Evolutionary conservation across 2,113 vertebrate species (phyloP), one percentile per base, ranked within the genome.

Genomic region (Mesitornis unicolor): DNA sequence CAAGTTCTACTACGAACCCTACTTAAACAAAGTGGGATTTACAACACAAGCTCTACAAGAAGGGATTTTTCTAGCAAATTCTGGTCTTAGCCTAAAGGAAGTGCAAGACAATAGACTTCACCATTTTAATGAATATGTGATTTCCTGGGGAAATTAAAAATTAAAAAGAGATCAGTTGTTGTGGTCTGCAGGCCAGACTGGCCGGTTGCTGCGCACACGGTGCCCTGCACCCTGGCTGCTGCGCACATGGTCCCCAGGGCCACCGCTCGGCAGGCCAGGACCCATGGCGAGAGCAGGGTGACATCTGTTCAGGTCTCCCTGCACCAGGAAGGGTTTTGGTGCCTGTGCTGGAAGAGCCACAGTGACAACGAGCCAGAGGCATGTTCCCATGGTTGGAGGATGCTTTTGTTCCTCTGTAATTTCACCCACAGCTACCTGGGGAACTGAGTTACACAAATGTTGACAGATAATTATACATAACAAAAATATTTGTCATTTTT

Each of bases 81-180:
- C 73, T 77, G 80, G 92, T 82, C 87, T 96, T 93, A 95, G 51
- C 56, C 56, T 86, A 38, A 36, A 74, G 94, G 93, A 98, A 96
- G 68, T 24, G 43, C 69, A 79, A 77, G 74, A 90, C 73, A 94
- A 35, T 57, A 88, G 68, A 59, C 93, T 91, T 94, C 68, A 87
- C 83, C 64, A 40, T 84, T 94, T 97, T 87, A 92, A 94, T 87
- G 96, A 96, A 61, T 76, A 64, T 24, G 6, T n/a, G 59, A 85
- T 84, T 92, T 94, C 70, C 35, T n/a, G 45, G 61, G 64, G 95
- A 96, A 93, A 94, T 86, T 64, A 75, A 81, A 80, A 87, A 73
- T 19, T 0, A 6, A 51, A 45, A n/a, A 90, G 86, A 75, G 75
- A 67, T 54, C 71, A 73, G 63, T 67, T 42, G 35, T 9, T 87